Evolutionary conservation across 2,113 vertebrate species (phyloP).

Genomic region (Phylloscopus trochilus): DNA sequence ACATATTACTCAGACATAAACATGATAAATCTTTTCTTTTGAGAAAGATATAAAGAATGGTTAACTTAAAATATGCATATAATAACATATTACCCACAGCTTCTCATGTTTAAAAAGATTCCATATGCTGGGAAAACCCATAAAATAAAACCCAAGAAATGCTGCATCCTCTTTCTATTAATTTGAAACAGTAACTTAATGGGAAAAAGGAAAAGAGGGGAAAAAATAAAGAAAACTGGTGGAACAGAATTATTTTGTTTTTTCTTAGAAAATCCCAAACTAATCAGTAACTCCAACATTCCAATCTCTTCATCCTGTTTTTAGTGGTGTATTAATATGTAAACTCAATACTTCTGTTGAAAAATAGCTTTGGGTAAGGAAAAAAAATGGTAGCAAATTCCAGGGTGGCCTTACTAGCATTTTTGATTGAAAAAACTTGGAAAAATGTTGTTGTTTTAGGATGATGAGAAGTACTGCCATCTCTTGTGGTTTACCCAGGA

Average conservation of each 20-base stretch:
- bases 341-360: conserved; percentile 62
- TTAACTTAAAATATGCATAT: conserved; percentile 67
- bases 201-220: neutral
- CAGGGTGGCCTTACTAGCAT: conserved; percentile 59
- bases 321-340: conserved; percentile 60
- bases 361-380: conserved; percentile 60
- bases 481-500: conserved; percentile 60
- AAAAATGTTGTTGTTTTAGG: conserved; percentile 57
- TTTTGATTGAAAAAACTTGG: conserved; percentile 59
- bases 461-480: conserved; percentile 56
- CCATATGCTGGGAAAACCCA: conserved; percentile 62
- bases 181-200: conserved; percentile 60
- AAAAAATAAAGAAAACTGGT: neutral
- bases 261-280: conserved; percentile 59
- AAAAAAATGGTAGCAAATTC: conserved; percentile 66
- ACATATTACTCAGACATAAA: conserved; percentile 47
- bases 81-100: conserved; percentile 60
- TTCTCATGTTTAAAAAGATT: conserved; percentile 69
- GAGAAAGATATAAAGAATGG: conserved; percentile 47
- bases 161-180: conserved; percentile 66
- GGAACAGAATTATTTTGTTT: conserved; percentile 36
- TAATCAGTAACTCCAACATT: conserved; percentile 48
- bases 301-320: conserved; percentile 55
- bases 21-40: conserved; percentile 58
- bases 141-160: conserved; percentile 58